Conservation (phyloP, 2,888 invertebrate genomes). For the Drosophila greeni region DNA sequence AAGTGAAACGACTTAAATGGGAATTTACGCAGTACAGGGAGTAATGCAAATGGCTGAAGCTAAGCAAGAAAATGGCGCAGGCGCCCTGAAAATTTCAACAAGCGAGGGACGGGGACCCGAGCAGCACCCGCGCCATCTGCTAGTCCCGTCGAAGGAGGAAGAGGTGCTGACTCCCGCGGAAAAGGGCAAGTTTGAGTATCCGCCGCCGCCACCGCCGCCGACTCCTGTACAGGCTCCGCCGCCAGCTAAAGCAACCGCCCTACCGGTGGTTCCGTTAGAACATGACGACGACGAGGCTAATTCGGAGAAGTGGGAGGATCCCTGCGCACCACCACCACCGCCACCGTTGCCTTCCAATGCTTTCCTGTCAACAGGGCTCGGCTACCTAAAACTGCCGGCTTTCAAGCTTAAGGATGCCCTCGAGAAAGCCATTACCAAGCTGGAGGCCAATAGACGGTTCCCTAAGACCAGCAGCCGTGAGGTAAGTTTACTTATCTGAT, state of each 20-base stretch:
- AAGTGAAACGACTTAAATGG: conserved; percentile 2
- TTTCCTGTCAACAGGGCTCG: conserved; percentile 25
- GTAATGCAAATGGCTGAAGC: conserved; percentile 56
- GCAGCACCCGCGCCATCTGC: conserved; percentile 39
- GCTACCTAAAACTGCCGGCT: conserved; percentile 52
- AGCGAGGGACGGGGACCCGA: conserved; percentile 17
- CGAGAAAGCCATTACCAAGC: conserved; percentile 64
- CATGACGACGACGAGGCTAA: conserved; percentile 59
- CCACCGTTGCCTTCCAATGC: conserved; percentile 56
- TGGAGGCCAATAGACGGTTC: conserved; percentile 51
- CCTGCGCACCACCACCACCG: conserved; percentile 62
- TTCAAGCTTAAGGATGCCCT: conserved; percentile 60
- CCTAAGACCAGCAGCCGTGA: conserved; percentile 22
- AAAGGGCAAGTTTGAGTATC: conserved; percentile 45
- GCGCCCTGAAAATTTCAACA: conserved; percentile 56
- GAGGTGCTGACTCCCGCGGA: conserved; percentile 49
- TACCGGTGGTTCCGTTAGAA: conserved; percentile 22
- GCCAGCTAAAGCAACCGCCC: conserved; percentile 5
- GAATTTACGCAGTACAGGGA: conserved; percentile 5
- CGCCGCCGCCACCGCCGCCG: conserved; percentile 72
- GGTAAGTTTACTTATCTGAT: neutral
- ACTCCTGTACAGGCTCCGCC: conserved; percentile 63
- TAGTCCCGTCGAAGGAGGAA: conserved; percentile 28
- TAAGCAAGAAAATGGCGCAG: conserved; percentile 74
- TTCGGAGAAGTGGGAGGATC: conserved; percentile 63